Percentiles rank a stretch among this genome's conserved stretches.
These are phyloP conservation scores for Drosophila quadrilineata DNA, from an alignment of 1,140 invertebrate species.

Conservation along the genomic window DNA sequence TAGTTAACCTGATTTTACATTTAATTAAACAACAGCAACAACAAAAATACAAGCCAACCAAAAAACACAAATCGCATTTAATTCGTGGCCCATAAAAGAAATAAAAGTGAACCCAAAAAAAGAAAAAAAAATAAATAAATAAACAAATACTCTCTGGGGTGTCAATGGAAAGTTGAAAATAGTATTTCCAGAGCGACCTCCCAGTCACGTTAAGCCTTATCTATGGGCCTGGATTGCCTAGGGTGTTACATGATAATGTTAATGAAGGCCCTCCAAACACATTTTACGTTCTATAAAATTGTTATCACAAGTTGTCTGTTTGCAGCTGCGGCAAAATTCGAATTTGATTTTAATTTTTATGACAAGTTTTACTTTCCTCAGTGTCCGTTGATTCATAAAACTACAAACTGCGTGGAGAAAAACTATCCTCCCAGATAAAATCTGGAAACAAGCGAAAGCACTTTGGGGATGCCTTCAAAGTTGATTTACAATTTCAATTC, in stretches of 20 bases:
- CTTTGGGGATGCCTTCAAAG: conserved; percentile 31
- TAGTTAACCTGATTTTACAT: conserved; percentile 70
- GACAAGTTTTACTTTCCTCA: conserved; percentile 67
- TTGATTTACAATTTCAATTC: conserved; percentile 38
- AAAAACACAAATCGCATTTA: conserved; percentile 57
- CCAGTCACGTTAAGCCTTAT: conserved; percentile 5
- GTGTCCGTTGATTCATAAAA: conserved; percentile 28
- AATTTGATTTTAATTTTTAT: conserved; percentile 73
- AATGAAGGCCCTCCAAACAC: conserved; percentile 64
- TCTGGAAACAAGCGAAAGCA: conserved; percentile 65
- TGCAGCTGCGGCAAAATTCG: conserved; percentile 56
- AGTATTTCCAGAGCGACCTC: conserved; percentile 11
- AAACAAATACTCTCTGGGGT: conserved; percentile 32
- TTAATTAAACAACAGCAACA: conserved; percentile 60
- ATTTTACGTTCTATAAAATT: conserved; percentile 52
- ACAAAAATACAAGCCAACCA: conserved; percentile 35
- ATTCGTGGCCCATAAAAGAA: conserved; percentile 61
- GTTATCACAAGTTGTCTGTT: conserved; percentile 2
- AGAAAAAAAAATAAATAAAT: conserved; percentile 18
- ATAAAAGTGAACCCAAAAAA: too few species aligned
- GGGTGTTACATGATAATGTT: conserved; percentile 70
- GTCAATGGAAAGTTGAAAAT: conserved; percentile 58
- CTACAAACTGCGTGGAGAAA: too few species aligned
- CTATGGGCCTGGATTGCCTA: conserved; percentile 18
- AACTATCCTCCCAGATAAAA: conserved; percentile 43